A percentile compares a stretch with the other conserved stretches of the same genome.
phyloP scores from a whole-genome alignment of 2,888 invertebrate species.

The Caenorhabditis sp. region DNA sequence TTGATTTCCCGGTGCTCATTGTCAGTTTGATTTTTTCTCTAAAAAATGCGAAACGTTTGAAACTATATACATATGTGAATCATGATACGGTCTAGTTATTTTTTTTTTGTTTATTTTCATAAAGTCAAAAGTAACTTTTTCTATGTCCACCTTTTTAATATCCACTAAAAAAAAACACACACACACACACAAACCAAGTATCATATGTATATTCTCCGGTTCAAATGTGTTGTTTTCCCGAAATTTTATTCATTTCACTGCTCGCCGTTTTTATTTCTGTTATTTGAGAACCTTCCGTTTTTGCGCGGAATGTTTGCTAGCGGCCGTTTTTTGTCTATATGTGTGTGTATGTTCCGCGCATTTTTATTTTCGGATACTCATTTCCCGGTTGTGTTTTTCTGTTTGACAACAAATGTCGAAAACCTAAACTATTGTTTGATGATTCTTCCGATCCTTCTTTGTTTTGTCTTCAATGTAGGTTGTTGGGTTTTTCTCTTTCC shows the following conservation, averaged over 20 bases:
- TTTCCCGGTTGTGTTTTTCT: background rate
- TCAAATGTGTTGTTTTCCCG: slow-evolving; percentile 1
- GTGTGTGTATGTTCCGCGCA: background rate
- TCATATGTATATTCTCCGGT: background rate
- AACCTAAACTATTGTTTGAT: background rate
- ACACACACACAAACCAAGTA: too few relatives aligned
- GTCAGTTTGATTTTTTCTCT: too few relatives aligned
- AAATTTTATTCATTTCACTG: background rate
- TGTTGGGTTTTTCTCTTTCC: too few relatives aligned
- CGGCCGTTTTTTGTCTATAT: background rate
- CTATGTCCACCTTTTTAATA: too few relatives aligned
- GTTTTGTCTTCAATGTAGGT: background rate
- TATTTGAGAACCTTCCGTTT: background rate
- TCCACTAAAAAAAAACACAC: too few relatives aligned
- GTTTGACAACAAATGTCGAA: background rate
- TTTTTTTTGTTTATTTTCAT: too few relatives aligned
- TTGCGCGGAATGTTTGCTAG: slow-evolving; percentile 1
- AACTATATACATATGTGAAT: too few relatives aligned
- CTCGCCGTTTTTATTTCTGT: background rate
- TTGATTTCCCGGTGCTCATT: too few relatives aligned
- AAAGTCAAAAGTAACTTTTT: too few relatives aligned
- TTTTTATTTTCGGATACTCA: background rate
- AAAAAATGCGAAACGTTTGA: too few relatives aligned
- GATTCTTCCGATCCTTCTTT: background rate
- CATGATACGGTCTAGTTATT: too few relatives aligned